Percentiles rank a stretch among this genome's conserved stretches.
Evolutionary conservation across 2,888 invertebrate genomes (phyloP).

Genomic region (Tortrix viridana): DNA sequence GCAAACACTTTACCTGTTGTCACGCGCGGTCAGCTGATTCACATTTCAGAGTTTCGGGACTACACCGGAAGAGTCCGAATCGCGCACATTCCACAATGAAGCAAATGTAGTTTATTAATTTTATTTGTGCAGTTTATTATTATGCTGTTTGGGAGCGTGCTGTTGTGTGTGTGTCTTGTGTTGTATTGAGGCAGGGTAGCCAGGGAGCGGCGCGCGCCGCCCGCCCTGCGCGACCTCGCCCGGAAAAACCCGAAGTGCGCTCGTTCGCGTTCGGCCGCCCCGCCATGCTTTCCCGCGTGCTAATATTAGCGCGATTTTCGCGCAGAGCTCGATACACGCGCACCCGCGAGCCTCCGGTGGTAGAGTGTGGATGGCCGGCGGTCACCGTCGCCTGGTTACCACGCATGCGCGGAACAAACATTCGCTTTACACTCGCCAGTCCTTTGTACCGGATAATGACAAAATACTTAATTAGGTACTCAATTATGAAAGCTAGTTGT

Average conservation of each 20-base stretch:
- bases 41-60: conserved; percentile 37
- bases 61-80: neutral
- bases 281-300: conserved; percentile 54
- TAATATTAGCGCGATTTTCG: conserved; percentile 67
- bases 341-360: conserved; percentile 59
- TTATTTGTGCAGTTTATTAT: conserved; percentile 25
- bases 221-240: conserved; percentile 68
- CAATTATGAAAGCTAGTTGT: neutral
- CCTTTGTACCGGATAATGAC: conserved; percentile 21
- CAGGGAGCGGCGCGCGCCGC: conserved; percentile 73
- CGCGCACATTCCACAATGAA: conserved; percentile 14
- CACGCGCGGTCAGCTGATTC: conserved; percentile 38
- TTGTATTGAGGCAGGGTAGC: conserved; percentile 55
- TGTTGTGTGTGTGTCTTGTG: conserved; percentile 48
- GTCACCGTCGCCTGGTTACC: conserved; percentile 40
- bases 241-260: conserved; percentile 58
- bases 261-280: conserved; percentile 44
- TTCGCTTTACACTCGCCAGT: conserved; percentile 39
- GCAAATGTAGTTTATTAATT: conserved; percentile 7
- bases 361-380: conserved; percentile 44
- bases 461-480: neutral
- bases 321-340: conserved; percentile 45
- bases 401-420: conserved; percentile 65
- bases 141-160: conserved; percentile 46
- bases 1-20: conserved; percentile 40